phyloP scores from a whole-genome alignment of 2,888 invertebrate genomes.

The Ptilodon capucinus region DNA sequence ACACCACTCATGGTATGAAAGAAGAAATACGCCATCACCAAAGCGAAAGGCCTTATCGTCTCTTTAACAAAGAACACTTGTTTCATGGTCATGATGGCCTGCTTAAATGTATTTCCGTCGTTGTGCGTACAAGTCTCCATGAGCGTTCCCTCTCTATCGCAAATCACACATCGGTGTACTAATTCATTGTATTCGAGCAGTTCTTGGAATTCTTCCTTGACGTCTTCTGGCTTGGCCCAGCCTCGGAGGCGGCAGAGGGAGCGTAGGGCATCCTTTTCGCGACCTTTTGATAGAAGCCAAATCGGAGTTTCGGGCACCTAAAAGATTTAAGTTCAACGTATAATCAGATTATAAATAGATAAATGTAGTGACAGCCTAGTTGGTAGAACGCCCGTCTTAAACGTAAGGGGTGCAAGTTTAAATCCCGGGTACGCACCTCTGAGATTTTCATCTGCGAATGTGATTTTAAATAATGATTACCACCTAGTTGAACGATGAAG shows the following conservation, averaged over 20 bases:
- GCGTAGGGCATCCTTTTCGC: conserved; percentile 75
- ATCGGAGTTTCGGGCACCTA: conserved; percentile 84
- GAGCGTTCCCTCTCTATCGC: conserved; percentile 51
- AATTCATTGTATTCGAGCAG: conserved; percentile 69
- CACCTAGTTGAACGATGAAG: too few relatives aligned
- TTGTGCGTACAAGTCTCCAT: conserved; percentile 53
- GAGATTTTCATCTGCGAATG: too few relatives aligned
- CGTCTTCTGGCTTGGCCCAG: conserved; percentile 77
- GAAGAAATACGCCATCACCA: conserved; percentile 80
- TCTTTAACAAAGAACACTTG: conserved; percentile 74
- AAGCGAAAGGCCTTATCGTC: conserved; percentile 74
- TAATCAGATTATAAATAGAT: too few relatives aligned
- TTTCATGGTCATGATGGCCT: conserved; percentile 49
- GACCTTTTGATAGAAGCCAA: conserved; percentile 82
- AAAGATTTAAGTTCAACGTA: conserved; percentile 6
- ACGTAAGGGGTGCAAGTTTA: too few relatives aligned
- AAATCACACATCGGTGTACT: conserved; percentile 60
- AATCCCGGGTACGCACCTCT: too few relatives aligned
- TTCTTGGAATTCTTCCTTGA: conserved; percentile 75
- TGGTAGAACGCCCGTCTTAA: too few relatives aligned
- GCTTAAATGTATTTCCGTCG: conserved; percentile 46
- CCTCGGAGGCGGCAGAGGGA: conserved; percentile 82
- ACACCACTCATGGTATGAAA: conserved; percentile 78
- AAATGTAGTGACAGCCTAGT: too few relatives aligned
- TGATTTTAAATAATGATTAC: too few relatives aligned